phyloP scores from a whole-genome alignment of 2,797 vertebrate genomes.

The Catamblyrhynchus diadema region DNA sequence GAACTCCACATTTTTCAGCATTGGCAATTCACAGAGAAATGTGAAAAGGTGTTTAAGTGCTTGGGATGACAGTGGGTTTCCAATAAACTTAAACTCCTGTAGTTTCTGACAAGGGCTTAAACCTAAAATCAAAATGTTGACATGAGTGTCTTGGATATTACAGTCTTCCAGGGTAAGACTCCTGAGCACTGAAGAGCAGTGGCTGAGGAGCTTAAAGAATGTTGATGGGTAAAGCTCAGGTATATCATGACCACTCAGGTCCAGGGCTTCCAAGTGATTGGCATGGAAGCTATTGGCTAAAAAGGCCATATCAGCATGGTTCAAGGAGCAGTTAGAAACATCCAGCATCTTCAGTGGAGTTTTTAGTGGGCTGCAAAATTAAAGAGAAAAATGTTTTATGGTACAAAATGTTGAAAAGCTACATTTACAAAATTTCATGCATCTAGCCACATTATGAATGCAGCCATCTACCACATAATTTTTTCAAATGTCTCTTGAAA shows the following conservation, averaged over 20 bases:
- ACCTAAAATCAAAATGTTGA: constrained; percentile 75
- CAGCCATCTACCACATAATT: not conserved
- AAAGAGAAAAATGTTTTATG: not conserved
- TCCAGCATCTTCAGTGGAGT: constrained; percentile 87
- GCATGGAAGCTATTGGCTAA: constrained; percentile 89
- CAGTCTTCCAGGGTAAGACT: constrained; percentile 90
- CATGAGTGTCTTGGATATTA: constrained; percentile 80
- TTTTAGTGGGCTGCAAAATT: constrained; percentile 81
- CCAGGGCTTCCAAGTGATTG: constrained; percentile 82
- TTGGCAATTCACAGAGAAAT: constrained; percentile 78
- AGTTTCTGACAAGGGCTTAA: constrained; percentile 81
- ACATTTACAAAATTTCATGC: not conserved
- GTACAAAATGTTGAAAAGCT: not conserved
- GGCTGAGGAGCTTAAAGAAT: constrained; percentile 86
- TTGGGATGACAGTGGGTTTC: constrained; percentile 86
- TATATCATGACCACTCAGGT: constrained; percentile 91
- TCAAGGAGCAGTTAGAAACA: constrained; percentile 88
- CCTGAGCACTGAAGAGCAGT: constrained; percentile 78
- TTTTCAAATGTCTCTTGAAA: not conserved
- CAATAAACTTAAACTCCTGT: constrained; percentile 86
- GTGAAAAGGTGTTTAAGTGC: constrained; percentile 81
- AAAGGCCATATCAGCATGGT: constrained; percentile 87
- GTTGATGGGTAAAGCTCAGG: constrained; percentile 75
- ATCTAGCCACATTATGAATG: not conserved
- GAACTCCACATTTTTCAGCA: constrained; percentile 83